Percentiles rank a stretch among this genome's conserved stretches.
Conservation (phyloP, 2,888 invertebrate species). For the Agriotes lineatus region DNA sequence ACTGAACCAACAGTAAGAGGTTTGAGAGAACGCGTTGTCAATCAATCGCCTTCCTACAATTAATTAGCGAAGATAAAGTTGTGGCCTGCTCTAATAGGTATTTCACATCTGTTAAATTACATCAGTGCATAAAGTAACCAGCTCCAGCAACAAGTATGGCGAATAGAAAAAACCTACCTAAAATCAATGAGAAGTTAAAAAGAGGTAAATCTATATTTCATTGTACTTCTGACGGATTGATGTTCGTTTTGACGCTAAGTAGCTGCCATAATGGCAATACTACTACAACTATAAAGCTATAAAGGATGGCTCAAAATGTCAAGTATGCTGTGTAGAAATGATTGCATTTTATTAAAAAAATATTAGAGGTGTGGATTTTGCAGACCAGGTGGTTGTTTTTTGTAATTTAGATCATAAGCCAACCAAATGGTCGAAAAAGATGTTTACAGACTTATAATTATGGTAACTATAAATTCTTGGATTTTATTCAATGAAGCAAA, state of each 20-base stretch:
- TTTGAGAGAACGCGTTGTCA: slow-evolving; percentile 43
- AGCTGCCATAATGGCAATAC: slow-evolving; percentile 50
- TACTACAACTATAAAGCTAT: slow-evolving; percentile 42
- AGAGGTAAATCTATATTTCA: slow-evolving; percentile 42
- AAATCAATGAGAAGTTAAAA: no score
- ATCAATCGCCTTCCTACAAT: slow-evolving; percentile 43
- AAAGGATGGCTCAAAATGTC: slow-evolving; percentile 52
- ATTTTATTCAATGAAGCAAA: slow-evolving; percentile 27
- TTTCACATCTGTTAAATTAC: slow-evolving; percentile 45
- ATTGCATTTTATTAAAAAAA: slow-evolving; percentile 46
- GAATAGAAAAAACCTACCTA: slow-evolving; percentile 30
- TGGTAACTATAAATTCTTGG: slow-evolving; percentile 47
- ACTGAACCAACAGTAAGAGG: no score
- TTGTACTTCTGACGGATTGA: slow-evolving; percentile 43
- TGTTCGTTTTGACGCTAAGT: slow-evolving; percentile 52
- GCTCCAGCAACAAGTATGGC: slow-evolving; percentile 49
- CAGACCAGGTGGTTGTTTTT: slow-evolving; percentile 52
- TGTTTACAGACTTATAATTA: slow-evolving; percentile 53
- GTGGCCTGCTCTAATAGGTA: slow-evolving; percentile 38
- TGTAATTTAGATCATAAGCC: slow-evolving; percentile 54
- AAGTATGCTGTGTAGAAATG: slow-evolving; percentile 27
- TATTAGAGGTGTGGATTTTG: slow-evolving; percentile 54
- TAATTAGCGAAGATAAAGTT: slow-evolving; percentile 34
- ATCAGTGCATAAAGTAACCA: slow-evolving; percentile 41
- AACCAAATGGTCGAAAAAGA: slow-evolving; percentile 54